Evolutionary conservation across 2,888 invertebrate species (phyloP), one percentile per base, ranked within the genome.

Genomic region (Ormyrus labotus): DNA sequence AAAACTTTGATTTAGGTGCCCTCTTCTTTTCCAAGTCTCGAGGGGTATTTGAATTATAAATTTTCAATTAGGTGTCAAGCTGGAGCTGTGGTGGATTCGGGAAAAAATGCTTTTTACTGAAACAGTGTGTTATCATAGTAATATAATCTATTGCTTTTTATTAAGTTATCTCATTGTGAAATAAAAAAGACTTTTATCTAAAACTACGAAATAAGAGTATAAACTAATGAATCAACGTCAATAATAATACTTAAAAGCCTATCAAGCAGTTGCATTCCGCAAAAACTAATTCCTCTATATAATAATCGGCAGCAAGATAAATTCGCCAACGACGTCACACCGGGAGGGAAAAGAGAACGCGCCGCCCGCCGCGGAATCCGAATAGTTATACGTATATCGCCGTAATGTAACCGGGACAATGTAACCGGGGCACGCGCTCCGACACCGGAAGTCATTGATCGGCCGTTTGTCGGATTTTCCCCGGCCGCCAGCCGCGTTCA

Each of bases 391-490:
- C 5, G n/a, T 11, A 48, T 45, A 68, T 45, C 19, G 13, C 9
- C 50, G 69, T 53, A 69, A 63, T 50, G 55, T 68, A 61, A 75
- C 68, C 8, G 53, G 34, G 11, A n/a, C n/a, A 69, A 63, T 50
- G 55, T 68, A 61, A 75, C 68, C 8, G 53, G 34, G 11, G 11
- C 53, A n/a, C 53, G 58, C 45, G 19, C 34, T 3, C 34, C 13
- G 50, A 47, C 45, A 50, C 19, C 45, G 47, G 47, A 76, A 76
- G 13, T 34, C 55, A 69, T 69, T 45, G 53, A 76, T 69, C 34
- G 47, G 8, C 11, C 69, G 63, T 63, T 68, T 48, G 53, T 61
- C 13, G 55, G 47, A 68, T 76, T 76, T 61, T 61, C 68, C 55
- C 34, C 34, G 34, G 34, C 34, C 34, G 34, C 34, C 34, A 55